phyloP scores from a whole-genome alignment of 1,140 invertebrate genomes.

The Cotesia chilonis region DNA sequence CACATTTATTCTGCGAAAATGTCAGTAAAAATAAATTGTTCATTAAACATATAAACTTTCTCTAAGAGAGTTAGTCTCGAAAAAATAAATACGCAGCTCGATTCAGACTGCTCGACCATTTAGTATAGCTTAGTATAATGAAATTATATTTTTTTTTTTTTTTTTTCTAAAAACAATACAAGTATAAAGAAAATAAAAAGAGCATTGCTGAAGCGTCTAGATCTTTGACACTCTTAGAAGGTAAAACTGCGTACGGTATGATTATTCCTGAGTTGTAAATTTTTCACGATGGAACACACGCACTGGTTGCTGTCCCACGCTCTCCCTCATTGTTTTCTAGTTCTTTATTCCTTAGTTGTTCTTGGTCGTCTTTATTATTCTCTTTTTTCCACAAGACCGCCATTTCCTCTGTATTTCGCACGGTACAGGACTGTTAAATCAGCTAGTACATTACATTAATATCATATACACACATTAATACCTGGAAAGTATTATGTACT shows the following conservation, averaged over 20 bases:
- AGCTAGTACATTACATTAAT: neutral
- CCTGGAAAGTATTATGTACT: too few species aligned
- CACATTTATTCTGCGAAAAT: too few species aligned
- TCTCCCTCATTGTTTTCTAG: conserved; percentile 43
- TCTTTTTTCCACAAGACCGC: conserved; percentile 27
- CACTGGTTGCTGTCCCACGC: conserved; percentile 42
- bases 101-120: too few species aligned
- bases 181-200: too few species aligned
- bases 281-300: conserved; percentile 39
- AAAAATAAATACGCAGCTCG: too few species aligned
- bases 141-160: too few species aligned
- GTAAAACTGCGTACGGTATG: conserved; percentile 6
- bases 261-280: conserved; percentile 5
- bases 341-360: conserved; percentile 14
- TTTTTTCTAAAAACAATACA: too few species aligned
- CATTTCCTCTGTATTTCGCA: conserved; percentile 36
- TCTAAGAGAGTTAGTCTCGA: too few species aligned
- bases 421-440: conserved; percentile 17
- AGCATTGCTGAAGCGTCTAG: neutral
- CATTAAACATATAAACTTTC: too few species aligned
- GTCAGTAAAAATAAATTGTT: too few species aligned
- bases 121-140: too few species aligned
- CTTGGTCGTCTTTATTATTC: too few species aligned
- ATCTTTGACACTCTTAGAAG: conserved; percentile 21
- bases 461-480: neutral